Base-by-base conservation (phyloP, 2,113 vertebrate genomes). In the Calypte anna region DNA sequence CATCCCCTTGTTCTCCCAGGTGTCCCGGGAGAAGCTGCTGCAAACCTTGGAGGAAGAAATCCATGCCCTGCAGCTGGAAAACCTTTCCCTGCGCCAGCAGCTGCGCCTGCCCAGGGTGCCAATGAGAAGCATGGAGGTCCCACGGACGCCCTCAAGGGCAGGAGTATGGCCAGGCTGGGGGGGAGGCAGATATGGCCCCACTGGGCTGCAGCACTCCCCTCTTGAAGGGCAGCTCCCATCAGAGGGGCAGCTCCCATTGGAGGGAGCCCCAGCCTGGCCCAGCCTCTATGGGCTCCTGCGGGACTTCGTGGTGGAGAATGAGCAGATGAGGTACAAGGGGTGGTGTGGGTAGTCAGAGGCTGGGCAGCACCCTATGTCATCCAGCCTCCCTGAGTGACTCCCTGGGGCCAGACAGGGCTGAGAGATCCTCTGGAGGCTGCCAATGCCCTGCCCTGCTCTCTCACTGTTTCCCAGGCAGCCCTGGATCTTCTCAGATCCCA, bases 251-350 rank as follows among this genome's bases (percentile, higher is more conserved):
- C 69, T 86, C 43, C 77, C 48, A 0, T 6, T 15, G 0, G 67
- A 86, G 69, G 50, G 53, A 92, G 88, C 81, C 51, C 96, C 91
- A 68, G 96, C 96, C 93, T 97, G 97, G 97, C 96, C 79, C 88
- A 98, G 96, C 70, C 97, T 98, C 80, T 98, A 94, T 0, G 83
- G 95, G 25, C 96, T 98, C 94, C 83, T 98, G 18, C 83, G 97
- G 87, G 97, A 98, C 82, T 98, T 98, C 1, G 97, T 98, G 97
- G 93, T 97, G 86, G 98, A 98, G 86, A 98, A 98, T 0, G 96
- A 98, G 80, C 91, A 85, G 91, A 97, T 97, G 46, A 97, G 98
- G 98, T 98, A 93, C 0, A 9, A 18, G 25, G 18, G n/a, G 6
- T 15, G 1, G 3, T 18, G 1, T 12, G n/a, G 22, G 54, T 66